Conservation (phyloP, 2,113 vertebrate genomes). For the Ploceus nigricollis region DNA sequence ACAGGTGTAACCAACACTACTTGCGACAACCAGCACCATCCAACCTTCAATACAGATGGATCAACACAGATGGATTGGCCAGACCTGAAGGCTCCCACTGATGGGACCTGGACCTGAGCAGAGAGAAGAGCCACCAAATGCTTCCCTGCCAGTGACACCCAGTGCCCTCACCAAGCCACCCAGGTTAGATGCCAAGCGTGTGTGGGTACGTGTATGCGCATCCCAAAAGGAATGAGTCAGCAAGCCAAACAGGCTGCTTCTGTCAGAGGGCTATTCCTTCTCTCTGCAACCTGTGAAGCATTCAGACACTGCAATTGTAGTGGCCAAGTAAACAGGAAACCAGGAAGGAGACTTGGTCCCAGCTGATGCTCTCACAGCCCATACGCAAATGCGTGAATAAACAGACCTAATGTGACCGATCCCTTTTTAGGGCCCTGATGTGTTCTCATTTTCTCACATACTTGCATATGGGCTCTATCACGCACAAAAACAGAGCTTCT, state of each 20-base stretch:
- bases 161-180: not conserved
- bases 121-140: not conserved
- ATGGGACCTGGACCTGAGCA: rapidly evolving
- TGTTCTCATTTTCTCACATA: not conserved
- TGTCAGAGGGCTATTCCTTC: not conserved
- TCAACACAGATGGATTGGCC: rapidly evolving
- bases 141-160: not conserved
- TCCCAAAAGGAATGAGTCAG: not conserved
- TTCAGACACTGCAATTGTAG: not conserved
- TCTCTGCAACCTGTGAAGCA: not conserved
- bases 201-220: rapidly evolving
- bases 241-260: not conserved
- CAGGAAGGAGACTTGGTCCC: not conserved
- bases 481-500: not conserved
- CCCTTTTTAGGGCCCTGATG: not conserved
- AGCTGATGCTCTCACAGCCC: not conserved
- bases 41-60: not conserved
- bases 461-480: not conserved
- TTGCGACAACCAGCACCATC: not conserved
- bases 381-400: not conserved
- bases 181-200: not conserved
- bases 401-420: not conserved
- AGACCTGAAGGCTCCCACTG: not conserved
- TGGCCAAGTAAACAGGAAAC: not conserved
- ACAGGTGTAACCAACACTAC: not conserved